Evolutionary conservation across 2,888 invertebrate species (phyloP), one percentile per base, ranked within the genome.

Genomic region (Eumerus sabulonum): DNA sequence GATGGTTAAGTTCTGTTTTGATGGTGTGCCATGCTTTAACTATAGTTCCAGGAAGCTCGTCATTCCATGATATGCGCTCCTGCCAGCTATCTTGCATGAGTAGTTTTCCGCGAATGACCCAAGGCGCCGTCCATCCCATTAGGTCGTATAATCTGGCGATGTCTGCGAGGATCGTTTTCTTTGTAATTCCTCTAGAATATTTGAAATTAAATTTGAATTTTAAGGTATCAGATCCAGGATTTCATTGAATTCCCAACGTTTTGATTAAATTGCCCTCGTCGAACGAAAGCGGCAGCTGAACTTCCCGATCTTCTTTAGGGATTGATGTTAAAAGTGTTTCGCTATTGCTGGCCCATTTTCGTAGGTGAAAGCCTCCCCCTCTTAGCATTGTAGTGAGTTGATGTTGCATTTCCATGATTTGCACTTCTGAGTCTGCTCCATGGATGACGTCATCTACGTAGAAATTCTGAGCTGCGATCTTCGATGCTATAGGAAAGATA

Each of bases 21-120:
- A 66, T 14, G 0, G 1, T 16, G 9, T 45, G 44, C 45, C 53
- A 53, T 1, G 27, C 1, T 0, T 27, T 7, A 9, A 57, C 12
- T 0, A 51, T 44, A 12, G 11, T 0, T 13, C 40, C 0, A 17
- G 57, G 35, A 11, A 62, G 47, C 42, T 54, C 48, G 5, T 12
- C 9, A 3, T 62, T 54, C 62, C 70, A 70, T 1, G 13, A 14
- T 48, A 54, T 38, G 0, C 36, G 1, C 1, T 42, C 17, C 7
- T 54, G 53, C 54, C 47, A 62, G 27, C 48, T 63, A 0, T 66
- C 66, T 9, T 54, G 54, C 64, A 64, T 64, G 0, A 56, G 7
- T 1, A 48, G 47, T 4, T 66, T 56, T 13, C 40, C 56, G 1
- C 19, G 9, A 2, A 66, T 7, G 1, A 48, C 17, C 13, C 47